A percentile compares a stretch with the other conserved stretches of the same genome.
These are phyloP conservation scores for Chymomyza costata DNA, from an alignment of 1,140 invertebrate genomes.

Conservation along the genomic window DNA sequence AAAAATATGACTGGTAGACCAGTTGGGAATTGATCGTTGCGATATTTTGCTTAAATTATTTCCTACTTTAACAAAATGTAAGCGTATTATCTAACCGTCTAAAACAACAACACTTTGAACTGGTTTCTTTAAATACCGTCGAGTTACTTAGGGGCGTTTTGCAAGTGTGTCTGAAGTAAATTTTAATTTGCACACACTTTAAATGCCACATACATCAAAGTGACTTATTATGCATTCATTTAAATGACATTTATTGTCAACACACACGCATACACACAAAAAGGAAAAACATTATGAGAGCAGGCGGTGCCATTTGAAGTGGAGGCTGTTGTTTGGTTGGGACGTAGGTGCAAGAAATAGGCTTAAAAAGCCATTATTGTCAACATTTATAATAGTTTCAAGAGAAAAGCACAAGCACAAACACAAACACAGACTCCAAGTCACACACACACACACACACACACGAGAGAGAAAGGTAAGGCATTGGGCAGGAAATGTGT, in stretches of 20 bases:
- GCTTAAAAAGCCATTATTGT: constrained; percentile 74
- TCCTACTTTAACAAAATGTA: neutral
- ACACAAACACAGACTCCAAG: too few relatives aligned
- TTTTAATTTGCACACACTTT: constrained; percentile 2
- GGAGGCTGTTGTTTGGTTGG: too few relatives aligned
- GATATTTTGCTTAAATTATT: neutral
- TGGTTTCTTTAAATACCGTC: neutral
- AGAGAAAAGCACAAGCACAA: constrained; percentile 21
- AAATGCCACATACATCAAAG: constrained; percentile 5
- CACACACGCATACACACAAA: constrained; percentile 3
- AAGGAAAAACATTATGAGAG: too few relatives aligned
- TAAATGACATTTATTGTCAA: constrained; percentile 66
- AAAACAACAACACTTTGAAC: neutral
- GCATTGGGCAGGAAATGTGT: constrained; percentile 41
- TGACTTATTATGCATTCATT: too few relatives aligned
- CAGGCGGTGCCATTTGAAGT: too few relatives aligned
- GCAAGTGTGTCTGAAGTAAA: neutral
- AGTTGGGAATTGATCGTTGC: neutral
- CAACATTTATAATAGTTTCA: constrained; percentile 72
- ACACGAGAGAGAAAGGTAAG: too few relatives aligned
- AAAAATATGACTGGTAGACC: neutral
- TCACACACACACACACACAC: neutral
- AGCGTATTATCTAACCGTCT: neutral
- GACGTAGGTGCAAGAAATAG: constrained; percentile 40
- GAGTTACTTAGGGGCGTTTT: neutral